Percentiles rank a stretch among this genome's conserved stretches.
Evolutionary conservation across 2,797 vertebrate species (phyloP).

Genomic region (Pipistrellus pipistrellus): DNA sequence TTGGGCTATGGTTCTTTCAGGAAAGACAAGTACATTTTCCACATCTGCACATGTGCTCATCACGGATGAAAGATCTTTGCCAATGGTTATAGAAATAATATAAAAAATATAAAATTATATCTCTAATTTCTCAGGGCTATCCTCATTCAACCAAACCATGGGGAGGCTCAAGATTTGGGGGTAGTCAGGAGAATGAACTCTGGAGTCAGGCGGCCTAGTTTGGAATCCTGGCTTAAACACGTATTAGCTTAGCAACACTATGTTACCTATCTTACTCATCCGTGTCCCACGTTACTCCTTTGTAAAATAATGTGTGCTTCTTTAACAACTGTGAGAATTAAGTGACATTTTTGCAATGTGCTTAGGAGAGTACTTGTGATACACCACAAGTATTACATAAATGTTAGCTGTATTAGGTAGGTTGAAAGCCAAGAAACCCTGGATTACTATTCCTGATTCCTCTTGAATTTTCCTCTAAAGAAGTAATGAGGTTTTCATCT

Average conservation of each 20-base stretch:
- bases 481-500: neutral
- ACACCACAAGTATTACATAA: neutral
- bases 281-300: neutral
- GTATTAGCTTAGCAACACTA: neutral
- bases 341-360: neutral
- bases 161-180: neutral
- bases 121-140: neutral
- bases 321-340: conserved; percentile 20
- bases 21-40: neutral
- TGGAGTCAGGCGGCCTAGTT: neutral
- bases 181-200: neutral
- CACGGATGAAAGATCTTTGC: conserved; percentile 17
- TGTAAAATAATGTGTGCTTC: conserved; percentile 9
- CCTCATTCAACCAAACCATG: neutral
- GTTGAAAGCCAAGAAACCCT: neutral
- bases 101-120: conserved; percentile 14
- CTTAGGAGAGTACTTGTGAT: neutral
- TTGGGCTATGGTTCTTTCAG: neutral
- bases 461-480: neutral
- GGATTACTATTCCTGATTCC: neutral
- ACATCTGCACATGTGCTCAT: neutral
- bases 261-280: neutral
- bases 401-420: neutral
- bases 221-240: neutral
- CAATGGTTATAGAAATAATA: neutral